Evolutionary conservation across 2,888 invertebrate genomes (phyloP).

Genomic region (Kryphioiulus occultus): DNA sequence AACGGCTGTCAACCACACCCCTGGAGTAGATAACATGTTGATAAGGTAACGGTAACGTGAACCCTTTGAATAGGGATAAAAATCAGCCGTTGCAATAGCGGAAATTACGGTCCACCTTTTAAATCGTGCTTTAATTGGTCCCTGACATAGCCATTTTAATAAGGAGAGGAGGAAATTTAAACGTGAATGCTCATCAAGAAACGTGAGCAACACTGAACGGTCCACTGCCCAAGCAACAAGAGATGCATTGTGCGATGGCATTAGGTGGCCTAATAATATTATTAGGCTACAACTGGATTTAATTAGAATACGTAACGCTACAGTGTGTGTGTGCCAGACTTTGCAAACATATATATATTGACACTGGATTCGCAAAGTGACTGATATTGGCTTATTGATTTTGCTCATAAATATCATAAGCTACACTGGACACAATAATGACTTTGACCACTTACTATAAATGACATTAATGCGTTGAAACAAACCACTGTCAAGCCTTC

Average conservation of each 20-base stretch:
- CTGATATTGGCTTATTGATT: too few species aligned
- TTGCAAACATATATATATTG: neutral
- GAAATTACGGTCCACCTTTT: constrained; percentile 10
- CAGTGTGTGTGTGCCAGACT: neutral
- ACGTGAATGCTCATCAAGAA: constrained; percentile 9
- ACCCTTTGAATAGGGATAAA: constrained; percentile 12
- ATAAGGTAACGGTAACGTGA: constrained; percentile 14
- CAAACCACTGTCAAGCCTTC: too few species aligned
- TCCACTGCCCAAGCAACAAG: neutral
- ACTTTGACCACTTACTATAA: too few species aligned
- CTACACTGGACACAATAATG: too few species aligned
- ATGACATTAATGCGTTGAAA: too few species aligned
- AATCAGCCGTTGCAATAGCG: neutral
- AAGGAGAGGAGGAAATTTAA: neutral
- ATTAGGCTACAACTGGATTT: neutral
- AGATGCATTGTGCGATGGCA: neutral
- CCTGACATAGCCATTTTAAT: neutral
- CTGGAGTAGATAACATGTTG: neutral
- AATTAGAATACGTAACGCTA: neutral
- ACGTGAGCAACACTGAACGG: neutral
- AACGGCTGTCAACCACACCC: neutral
- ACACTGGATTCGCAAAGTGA: neutral
- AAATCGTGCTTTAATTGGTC: neutral
- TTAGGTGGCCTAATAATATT: constrained; percentile 23
- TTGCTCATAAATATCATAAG: too few species aligned